These are phyloP conservation scores for Priocnemis perturbator DNA, from an alignment of 2,888 invertebrate genomes.

Conservation along the genomic window DNA sequence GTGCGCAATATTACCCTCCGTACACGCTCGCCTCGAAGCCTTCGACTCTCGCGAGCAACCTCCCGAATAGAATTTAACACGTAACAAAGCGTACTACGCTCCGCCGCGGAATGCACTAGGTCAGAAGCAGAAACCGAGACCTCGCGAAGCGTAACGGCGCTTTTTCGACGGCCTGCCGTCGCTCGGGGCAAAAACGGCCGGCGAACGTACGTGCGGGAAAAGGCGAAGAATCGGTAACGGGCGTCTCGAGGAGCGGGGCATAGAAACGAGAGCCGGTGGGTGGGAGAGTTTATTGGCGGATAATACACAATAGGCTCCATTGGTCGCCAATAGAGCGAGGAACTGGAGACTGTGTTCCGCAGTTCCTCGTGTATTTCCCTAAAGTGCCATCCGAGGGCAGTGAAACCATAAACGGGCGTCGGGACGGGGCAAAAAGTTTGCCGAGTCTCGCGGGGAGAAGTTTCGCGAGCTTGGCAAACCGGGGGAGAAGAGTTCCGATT, in stretches of 20 bases:
- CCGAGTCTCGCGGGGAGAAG: conserved; percentile 37
- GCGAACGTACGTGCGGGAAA: neutral
- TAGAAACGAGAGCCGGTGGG: neutral
- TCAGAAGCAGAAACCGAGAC: neutral
- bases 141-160: neutral
- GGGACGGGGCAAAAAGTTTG: conserved; percentile 47
- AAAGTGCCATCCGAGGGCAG: conserved; percentile 73
- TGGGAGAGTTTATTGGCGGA: conserved; percentile 65
- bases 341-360: conserved; percentile 10
- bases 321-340: conserved; percentile 43
- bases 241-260: neutral
- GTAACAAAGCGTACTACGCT: too few relatives aligned
- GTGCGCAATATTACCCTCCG: too few relatives aligned
- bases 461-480: conserved; percentile 32
- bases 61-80: too few relatives aligned
- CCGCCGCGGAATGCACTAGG: neutral
- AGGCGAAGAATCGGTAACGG: neutral
- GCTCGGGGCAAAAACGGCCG: neutral
- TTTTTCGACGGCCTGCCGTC: too few relatives aligned
- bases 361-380: conserved; percentile 68
- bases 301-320: conserved; percentile 65
- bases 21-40: too few relatives aligned
- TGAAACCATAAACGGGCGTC: conserved; percentile 70
- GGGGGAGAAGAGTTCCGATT: conserved; percentile 17
- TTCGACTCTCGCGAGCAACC: too few relatives aligned